These are phyloP conservation scores for Gnathonemus longibarbis DNA, from an alignment of 2,113 vertebrate genomes.

Conservation along the genomic window DNA sequence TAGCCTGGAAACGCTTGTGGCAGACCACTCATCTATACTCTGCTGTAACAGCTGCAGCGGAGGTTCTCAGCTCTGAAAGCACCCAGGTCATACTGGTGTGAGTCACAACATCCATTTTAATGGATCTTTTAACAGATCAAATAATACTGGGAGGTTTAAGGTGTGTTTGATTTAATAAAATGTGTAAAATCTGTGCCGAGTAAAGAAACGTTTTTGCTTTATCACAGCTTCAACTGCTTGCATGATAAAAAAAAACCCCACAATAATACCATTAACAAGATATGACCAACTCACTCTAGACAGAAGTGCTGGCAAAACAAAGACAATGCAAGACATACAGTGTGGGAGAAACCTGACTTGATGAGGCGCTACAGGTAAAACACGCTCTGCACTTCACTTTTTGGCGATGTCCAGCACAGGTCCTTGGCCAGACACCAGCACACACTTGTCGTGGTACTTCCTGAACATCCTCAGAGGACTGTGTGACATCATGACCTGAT, in stretches of 20 bases:
- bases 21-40: not conserved
- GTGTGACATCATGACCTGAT: conserved; percentile 82
- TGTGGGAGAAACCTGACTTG: not conserved
- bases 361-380: not conserved
- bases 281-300: not conserved
- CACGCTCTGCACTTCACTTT: conserved; percentile 52
- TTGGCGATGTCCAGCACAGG: conserved; percentile 73
- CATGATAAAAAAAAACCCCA: not conserved
- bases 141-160: not conserved
- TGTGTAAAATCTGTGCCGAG: not conserved
- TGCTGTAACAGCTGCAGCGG: not conserved
- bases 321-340: not conserved
- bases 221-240: not conserved
- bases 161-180: not conserved
- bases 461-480: conserved; percentile 75
- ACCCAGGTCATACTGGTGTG: not conserved
- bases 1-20: not conserved
- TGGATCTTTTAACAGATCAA: not conserved
- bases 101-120: not conserved
- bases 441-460: conserved; percentile 73
- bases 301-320: not conserved
- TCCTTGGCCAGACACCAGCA: conserved; percentile 81
- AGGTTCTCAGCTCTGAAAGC: not conserved
- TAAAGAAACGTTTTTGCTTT: not conserved
- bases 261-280: not conserved